Percentiles rank a stretch among this genome's conserved stretches.
phyloP scores from a whole-genome alignment of 2,888 invertebrate genomes.

The Eupithecia exiguata region DNA sequence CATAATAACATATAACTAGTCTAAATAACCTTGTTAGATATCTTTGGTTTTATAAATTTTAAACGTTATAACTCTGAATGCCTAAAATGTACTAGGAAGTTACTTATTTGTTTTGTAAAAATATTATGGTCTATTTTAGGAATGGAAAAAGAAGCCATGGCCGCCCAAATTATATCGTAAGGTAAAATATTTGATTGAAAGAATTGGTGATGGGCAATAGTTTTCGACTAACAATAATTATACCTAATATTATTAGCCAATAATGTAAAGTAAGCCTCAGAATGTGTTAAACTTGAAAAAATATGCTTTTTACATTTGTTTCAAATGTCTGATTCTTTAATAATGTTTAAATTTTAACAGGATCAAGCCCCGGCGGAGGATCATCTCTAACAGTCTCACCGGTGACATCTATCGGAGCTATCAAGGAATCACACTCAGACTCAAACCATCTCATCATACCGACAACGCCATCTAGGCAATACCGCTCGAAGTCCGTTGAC shows the following conservation, averaged over 20 bases:
- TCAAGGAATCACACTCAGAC: conserved; percentile 65
- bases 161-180: conserved; percentile 57
- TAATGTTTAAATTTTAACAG: conserved; percentile 55
- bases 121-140: conserved; percentile 63
- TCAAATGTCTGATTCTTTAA: not conserved
- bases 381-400: conserved; percentile 75
- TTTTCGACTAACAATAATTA: not conserved
- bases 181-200: conserved; percentile 56
- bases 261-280: not conserved
- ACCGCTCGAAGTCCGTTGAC: conserved; percentile 84
- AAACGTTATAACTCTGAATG: not conserved
- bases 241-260: conserved; percentile 13
- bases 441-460: conserved; percentile 72
- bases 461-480: conserved; percentile 70
- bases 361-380: conserved; percentile 76
- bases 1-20: not conserved
- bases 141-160: conserved; percentile 60
- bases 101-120: not conserved
- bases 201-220: conserved; percentile 38
- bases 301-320: not conserved
- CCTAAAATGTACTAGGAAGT: not conserved
- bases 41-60: not conserved
- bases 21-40: not conserved
- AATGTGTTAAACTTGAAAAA: not conserved
- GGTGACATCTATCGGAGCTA: conserved; percentile 63